phyloP scores from a whole-genome alignment of 1,140 invertebrate species.

The Littorina saxatilis region DNA sequence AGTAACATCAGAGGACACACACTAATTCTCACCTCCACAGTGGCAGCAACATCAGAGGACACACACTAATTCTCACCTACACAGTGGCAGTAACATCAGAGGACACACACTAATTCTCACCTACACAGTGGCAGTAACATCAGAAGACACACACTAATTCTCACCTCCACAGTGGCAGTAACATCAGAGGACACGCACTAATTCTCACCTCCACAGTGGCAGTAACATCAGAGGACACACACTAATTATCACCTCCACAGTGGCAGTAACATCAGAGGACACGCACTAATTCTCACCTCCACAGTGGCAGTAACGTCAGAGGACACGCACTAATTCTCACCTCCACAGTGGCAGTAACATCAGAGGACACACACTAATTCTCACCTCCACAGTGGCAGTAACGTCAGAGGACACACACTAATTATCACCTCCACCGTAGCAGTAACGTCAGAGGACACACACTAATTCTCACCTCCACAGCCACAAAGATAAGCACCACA shows the following conservation, averaged over 20 bases:
- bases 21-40: no score
- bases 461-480: conserved; percentile 80
- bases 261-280: background rate
- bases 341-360: background rate
- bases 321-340: background rate
- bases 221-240: background rate
- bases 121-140: background rate
- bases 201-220: background rate
- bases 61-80: conserved; percentile 77
- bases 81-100: conserved; percentile 75
- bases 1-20: no score
- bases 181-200: no score
- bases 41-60: no score
- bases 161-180: no score
- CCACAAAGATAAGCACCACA: conserved; percentile 81
- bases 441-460: conserved; percentile 59
- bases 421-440: conserved; percentile 79
- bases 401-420: no score
- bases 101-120: conserved; percentile 44
- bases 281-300: no score
- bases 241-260: background rate
- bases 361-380: no score
- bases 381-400: no score
- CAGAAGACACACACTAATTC: no score
- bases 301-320: no score